Base-by-base conservation (phyloP, 2,113 vertebrate species). In the Plectropomus leopardus region DNA sequence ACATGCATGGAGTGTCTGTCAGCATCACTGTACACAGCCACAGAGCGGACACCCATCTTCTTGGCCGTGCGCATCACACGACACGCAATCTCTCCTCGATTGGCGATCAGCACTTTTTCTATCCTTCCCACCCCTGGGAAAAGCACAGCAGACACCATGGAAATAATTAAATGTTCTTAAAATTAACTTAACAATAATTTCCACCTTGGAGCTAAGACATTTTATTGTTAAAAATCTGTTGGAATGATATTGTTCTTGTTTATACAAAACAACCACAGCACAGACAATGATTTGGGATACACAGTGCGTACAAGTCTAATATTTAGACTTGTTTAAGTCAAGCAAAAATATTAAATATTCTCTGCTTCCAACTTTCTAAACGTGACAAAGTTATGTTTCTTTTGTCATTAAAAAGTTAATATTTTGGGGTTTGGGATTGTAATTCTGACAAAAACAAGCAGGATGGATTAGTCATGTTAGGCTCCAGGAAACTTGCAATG, bases 31-130 rank as follows among this genome's bases (percentile, higher is more conserved):
- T 98, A 99, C 67, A 99, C 97, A 0, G 98, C 98, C 81, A 99
- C 97, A 0, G 97, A 97, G 72, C 96, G 97, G 40, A 99, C 93
- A 0, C 97, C 97, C 98, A 99, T 97, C 91, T 95, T 98, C 89
- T 93, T 97, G 13, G 98, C 98, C 7, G 98, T 98, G 26, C 97
- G 92, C 92, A 99, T 99, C 91, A 99, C 98, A 32, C 98, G 95
- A 84, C 98, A 99, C 0, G 98, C 98, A 2, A 99, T 99, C 93
- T 99, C 98, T 57, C 98, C 98, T 83, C 98, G 93, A 80, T 99
- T 99, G 80, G 98, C 98, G 0, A 99, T 96, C 1, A 99, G 94
- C 66, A 99, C 93, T 73, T 98, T 99, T 85, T 96, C 96, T 70
- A 99, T 99, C 80, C 91, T 95, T 48, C 70, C 90, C 68, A 71